Conservation (phyloP, 2,888 invertebrate genomes). For the Pyrrhosoma nymphula region DNA sequence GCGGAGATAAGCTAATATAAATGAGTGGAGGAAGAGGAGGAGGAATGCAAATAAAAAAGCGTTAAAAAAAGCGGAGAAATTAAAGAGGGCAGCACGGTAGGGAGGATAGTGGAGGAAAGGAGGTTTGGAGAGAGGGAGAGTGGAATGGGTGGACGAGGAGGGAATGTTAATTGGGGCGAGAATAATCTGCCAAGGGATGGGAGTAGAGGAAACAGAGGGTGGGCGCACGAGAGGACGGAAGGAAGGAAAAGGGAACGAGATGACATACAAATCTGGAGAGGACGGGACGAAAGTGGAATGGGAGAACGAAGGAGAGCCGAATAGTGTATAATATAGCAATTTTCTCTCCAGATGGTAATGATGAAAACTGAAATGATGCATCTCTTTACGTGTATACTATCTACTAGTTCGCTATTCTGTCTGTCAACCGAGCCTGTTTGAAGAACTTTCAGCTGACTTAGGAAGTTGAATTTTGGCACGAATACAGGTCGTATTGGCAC, state of each 20-base stretch:
- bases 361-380: neutral
- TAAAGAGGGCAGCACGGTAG: neutral
- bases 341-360: neutral
- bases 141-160: neutral
- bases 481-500: too few species aligned
- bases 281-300: neutral
- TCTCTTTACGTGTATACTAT: too few species aligned
- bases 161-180: conserved; percentile 61
- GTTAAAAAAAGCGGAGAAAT: neutral
- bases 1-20: conserved; percentile 30
- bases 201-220: neutral
- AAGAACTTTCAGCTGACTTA: too few species aligned
- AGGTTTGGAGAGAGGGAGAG: neutral
- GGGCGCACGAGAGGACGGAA: neutral
- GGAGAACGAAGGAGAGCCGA: neutral
- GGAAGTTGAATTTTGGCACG: too few species aligned
- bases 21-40: neutral
- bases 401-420: too few species aligned
- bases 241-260: neutral
- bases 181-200: conserved; percentile 33
- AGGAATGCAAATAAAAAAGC: conserved; percentile 61
- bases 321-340: too few species aligned
- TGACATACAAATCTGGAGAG: neutral
- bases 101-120: neutral
- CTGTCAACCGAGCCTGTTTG: too few species aligned